These are phyloP conservation scores for Uloborus plumipes DNA, from an alignment of 2,888 invertebrate genomes.

Conservation along the genomic window DNA sequence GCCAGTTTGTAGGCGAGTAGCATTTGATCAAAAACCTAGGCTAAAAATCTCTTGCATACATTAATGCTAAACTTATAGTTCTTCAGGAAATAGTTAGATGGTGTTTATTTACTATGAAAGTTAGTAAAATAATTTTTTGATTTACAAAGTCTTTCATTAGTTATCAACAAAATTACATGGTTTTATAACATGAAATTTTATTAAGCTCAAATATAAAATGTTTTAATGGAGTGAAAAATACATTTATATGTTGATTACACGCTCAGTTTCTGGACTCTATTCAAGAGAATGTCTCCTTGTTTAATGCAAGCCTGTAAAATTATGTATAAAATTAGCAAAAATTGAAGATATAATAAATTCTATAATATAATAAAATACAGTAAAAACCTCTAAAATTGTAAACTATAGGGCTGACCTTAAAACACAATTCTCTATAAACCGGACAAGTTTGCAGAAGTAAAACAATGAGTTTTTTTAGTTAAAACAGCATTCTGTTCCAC, in stretches of 20 bases:
- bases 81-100: not conserved
- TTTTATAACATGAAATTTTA: slow-evolving; percentile 18
- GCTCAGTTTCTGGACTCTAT: slow-evolving; percentile 98
- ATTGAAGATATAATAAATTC: not conserved
- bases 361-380: too few relatives aligned
- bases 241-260: slow-evolving; percentile 92
- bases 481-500: too few relatives aligned
- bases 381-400: too few relatives aligned
- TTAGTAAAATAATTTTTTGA: not conserved
- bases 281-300: slow-evolving; percentile 96
- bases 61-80: too few relatives aligned
- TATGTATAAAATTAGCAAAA: slow-evolving; percentile 26
- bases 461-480: too few relatives aligned
- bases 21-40: too few relatives aligned
- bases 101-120: too few relatives aligned
- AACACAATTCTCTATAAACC: too few relatives aligned
- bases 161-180: not conserved
- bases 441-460: too few relatives aligned
- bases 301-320: slow-evolving; percentile 84
- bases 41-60: too few relatives aligned
- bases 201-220: slow-evolving; percentile 49
- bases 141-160: not conserved
- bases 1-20: too few relatives aligned
- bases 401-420: too few relatives aligned
- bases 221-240: slow-evolving; percentile 10